These are phyloP conservation scores for Nephila pilipes DNA, from an alignment of 1,140 invertebrate species.

Conservation along the genomic window DNA sequence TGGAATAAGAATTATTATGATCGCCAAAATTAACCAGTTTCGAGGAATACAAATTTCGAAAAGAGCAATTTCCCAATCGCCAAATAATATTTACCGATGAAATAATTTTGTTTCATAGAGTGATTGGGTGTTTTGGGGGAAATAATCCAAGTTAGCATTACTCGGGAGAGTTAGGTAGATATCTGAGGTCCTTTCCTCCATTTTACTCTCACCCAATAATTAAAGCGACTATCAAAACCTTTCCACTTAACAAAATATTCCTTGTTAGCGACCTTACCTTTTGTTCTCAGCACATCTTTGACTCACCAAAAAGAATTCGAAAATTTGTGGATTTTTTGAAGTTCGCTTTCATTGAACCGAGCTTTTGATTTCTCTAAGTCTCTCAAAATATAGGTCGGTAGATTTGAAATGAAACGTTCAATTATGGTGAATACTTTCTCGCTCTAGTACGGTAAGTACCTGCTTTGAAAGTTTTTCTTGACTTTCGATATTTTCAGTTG, in stretches of 20 bases:
- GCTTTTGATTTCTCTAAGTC: not conserved
- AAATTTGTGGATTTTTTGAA: not conserved
- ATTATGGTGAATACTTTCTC: constrained; percentile 9
- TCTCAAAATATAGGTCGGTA: not conserved
- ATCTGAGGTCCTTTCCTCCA: not conserved
- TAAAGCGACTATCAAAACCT: constrained; percentile 27
- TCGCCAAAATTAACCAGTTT: constrained; percentile 54
- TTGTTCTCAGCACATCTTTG: constrained; percentile 38
- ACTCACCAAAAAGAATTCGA: constrained; percentile 28
- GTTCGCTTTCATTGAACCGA: not conserved
- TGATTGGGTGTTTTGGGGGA: constrained; percentile 10
- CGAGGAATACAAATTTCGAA: constrained; percentile 43
- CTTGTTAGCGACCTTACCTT: not conserved
- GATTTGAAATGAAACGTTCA: not conserved
- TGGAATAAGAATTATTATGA: not conserved
- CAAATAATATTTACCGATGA: not conserved
- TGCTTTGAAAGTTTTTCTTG: not conserved
- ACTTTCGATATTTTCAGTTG: constrained; percentile 12
- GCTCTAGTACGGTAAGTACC: not conserved
- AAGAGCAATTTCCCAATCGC: not conserved
- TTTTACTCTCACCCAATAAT: constrained; percentile 33
- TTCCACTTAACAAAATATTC: constrained; percentile 70
- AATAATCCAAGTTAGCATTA: constrained; percentile 14
- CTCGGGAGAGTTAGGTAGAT: not conserved
- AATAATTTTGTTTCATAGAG: constrained; percentile 48